Evolutionary conservation across 1,140 invertebrate species (phyloP), one percentile per base, ranked within the genome.

Genomic region (Drosophila biarmipes): DNA sequence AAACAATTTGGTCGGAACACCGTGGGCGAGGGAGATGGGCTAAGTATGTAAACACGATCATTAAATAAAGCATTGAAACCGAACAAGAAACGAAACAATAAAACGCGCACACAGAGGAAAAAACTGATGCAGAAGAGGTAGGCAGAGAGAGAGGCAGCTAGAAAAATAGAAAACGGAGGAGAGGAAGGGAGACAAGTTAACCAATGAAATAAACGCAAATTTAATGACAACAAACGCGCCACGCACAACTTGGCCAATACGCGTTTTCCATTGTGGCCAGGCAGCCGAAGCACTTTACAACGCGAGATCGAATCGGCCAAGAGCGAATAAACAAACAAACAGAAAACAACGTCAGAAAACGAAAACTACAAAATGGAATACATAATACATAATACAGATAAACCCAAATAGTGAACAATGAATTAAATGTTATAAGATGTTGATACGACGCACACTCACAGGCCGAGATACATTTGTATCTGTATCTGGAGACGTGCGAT

Each of bases 121-220:
- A 66, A n/a, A 54, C 46, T 12, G 21, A 51, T 38, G 35, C 37
- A 64, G 15, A 34, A 27, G 45, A 37, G 8, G 56, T n/a, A n/a
- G n/a, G n/a, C n/a, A n/a, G 12, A 46, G 15, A 35, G 19, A 40
- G 63, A 75, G 59, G 49, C 49, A 61, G 43, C 66, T 49, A 72
- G 77, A 58, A 76, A 87, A 78, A 82, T 64, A 68, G 61, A 78
- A 67, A 69, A 63, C 45, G 12, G 40, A 43, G 40, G 42, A 54
- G 61, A 42, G 42, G 57, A 64, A 67, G 58, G 74, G 69, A 86
- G 82, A 84, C 74, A 72, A 89, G 82, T 87, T 89, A 90, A 84
- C 84, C 84, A 89, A 89, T 89, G 84, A 89, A 89, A 89, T 78
- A 80, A 89, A 89, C 80, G 80, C 84, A 89, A 90, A 89, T 89